Conservation (phyloP, 2,113 vertebrate species). For the Ascaphus truei region DNA sequence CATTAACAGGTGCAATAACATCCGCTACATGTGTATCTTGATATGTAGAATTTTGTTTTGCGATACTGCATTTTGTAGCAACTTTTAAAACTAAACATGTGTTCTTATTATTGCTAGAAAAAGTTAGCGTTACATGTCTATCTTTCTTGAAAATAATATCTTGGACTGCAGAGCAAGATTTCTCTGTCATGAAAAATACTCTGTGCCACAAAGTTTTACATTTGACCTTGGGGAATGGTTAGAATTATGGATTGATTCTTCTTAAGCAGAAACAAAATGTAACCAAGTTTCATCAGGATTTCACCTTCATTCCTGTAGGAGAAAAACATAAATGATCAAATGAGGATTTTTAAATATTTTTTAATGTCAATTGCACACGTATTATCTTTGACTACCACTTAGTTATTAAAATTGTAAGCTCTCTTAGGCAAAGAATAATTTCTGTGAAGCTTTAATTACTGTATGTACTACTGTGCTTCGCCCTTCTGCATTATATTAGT, state of each 20-base stretch:
- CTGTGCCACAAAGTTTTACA: not conserved
- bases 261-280: not conserved
- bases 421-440: too few species aligned
- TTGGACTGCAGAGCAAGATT: not conserved
- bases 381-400: not conserved
- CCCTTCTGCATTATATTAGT: too few species aligned
- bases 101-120: not conserved
- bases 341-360: not conserved
- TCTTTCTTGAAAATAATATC: constrained; percentile 1
- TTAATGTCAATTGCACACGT: not conserved
- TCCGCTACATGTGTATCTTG: too few species aligned
- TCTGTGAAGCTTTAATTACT: too few species aligned
- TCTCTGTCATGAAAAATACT: not conserved
- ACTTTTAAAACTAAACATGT: not conserved
- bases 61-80: not conserved
- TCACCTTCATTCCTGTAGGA: not conserved
- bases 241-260: constrained; percentile 4
- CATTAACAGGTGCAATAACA: too few species aligned
- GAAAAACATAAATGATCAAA: not conserved
- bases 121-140: not conserved
- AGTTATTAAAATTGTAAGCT: not conserved
- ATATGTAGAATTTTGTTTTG: not conserved
- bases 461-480: too few species aligned
- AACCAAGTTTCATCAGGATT: not conserved
- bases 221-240: constrained; percentile 9